Base-by-base conservation (phyloP, 2,888 invertebrate species). In the Odiellus spinosus region DNA sequence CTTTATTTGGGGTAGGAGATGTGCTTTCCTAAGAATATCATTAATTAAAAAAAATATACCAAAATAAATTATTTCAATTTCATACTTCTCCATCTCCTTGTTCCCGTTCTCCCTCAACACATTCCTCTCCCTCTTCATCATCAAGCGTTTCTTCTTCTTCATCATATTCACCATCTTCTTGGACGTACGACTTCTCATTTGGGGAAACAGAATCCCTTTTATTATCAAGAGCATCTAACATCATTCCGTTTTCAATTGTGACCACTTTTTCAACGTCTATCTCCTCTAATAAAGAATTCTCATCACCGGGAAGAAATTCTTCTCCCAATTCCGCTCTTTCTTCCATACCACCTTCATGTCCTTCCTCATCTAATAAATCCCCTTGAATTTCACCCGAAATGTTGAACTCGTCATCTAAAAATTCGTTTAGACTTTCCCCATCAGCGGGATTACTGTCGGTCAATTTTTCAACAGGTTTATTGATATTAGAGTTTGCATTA, bases 61-160 rank as follows among this genome's bases (percentile, higher is more conserved):
- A 3, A 19, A 34, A 15, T 18, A 14, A 42, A 21, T 14, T 12
- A 14, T 21, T 32, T 15, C 19, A 38, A 3, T 33, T 2, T 15
- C 52, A 56, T 58, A 68, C 79, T 73, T 82, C 78, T 42, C 76
- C 78, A 62, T 82, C 82, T 1, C 78, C 80, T 63, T 79, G 74
- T 58, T 76, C 78, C 47, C 77, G 68, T 56, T 80, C 65, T 44
- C 62, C 63, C 21, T 61, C 62, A 10, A 60, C 52, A 45, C 55
- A 58, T 15, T 53, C 77, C 5, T 40, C 48, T 10, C 47, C 46
- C 15, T 49, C 46, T 17, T 52, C 54, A 18, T 55, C 56, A 33
- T 26, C 26, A 6, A 26, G 26, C 26, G 26, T 26, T 26, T 59
- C 59, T 17, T 61, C 60, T 10, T 54, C 53, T 15, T 53, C 55